phyloP scores from a whole-genome alignment of 2,797 vertebrate species.

The Pipistrellus nathusii region DNA sequence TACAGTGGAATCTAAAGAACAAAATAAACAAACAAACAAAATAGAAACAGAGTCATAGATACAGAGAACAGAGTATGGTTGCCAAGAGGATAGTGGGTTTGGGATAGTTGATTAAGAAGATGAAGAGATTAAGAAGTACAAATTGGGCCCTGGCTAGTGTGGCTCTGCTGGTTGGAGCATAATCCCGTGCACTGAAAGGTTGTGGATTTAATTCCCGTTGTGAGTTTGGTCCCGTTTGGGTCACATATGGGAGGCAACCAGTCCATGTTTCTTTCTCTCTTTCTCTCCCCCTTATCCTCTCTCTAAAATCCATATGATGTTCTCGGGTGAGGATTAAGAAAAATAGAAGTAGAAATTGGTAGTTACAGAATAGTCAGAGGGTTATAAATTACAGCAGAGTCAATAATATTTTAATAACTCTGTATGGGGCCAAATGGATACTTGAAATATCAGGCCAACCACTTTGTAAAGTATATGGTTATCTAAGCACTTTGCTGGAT shows the following conservation, averaged over 20 bases:
- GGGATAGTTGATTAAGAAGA: neutral
- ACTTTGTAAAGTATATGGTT: neutral
- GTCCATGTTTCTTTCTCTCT: neutral
- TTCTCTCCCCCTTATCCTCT: neutral
- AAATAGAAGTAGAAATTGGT: neutral
- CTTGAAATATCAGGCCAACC: neutral
- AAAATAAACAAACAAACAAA: neutral
- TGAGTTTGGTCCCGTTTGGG: neutral
- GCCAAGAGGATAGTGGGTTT: neutral
- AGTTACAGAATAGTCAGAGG: neutral
- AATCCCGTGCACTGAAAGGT: neutral
- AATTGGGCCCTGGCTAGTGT: neutral
- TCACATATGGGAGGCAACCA: neutral
- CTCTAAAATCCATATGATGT: neutral
- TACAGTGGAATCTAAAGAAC: neutral
- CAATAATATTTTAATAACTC: neutral
- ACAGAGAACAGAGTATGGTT: neutral
- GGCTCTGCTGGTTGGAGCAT: neutral
- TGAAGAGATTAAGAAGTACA: neutral
- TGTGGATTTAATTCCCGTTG: neutral
- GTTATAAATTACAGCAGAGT: neutral
- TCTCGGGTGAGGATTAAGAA: neutral
- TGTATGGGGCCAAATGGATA: neutral
- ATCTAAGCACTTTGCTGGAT: neutral
- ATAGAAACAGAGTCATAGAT: neutral